Conservation (phyloP, 2,113 vertebrate genomes). For the Ictalurus punctatus region DNA sequence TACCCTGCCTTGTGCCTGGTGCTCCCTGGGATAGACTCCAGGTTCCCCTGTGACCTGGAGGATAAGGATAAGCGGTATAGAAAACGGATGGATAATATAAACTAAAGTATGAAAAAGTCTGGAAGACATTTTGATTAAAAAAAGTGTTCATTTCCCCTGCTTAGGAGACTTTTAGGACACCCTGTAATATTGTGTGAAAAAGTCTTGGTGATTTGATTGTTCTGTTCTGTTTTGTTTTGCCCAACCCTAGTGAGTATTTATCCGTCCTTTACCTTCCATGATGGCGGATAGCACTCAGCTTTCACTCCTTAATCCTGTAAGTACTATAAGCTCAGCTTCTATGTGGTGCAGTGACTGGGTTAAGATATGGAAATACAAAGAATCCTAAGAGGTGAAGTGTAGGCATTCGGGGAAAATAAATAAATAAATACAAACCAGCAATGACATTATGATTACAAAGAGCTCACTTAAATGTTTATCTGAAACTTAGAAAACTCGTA, state of each 20-base stretch:
- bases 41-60: too few species aligned
- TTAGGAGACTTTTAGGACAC: too few species aligned
- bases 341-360: not conserved
- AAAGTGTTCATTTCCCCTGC: too few species aligned
- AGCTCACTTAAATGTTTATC: not conserved
- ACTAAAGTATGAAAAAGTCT: too few species aligned
- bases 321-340: not conserved
- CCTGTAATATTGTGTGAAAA: too few species aligned
- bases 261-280: not conserved
- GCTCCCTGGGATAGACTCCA: too few species aligned
- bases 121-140: too few species aligned
- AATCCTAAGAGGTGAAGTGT: not conserved
- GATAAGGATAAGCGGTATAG: too few species aligned
- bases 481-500: not conserved
- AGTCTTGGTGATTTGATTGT: not conserved
- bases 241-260: not conserved
- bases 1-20: too few species aligned
- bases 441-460: not conserved
- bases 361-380: not conserved
- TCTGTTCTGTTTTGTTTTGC: not conserved
- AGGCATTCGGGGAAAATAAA: not conserved
- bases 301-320: slow-evolving; percentile 3
- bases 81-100: too few species aligned
- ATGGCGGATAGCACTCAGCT: not conserved
- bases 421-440: not conserved